Percentiles rank a stretch among this genome's conserved stretches.
Evolutionary conservation across 2,113 vertebrate species (phyloP).

Genomic region (Prietella phreatophila): DNA sequence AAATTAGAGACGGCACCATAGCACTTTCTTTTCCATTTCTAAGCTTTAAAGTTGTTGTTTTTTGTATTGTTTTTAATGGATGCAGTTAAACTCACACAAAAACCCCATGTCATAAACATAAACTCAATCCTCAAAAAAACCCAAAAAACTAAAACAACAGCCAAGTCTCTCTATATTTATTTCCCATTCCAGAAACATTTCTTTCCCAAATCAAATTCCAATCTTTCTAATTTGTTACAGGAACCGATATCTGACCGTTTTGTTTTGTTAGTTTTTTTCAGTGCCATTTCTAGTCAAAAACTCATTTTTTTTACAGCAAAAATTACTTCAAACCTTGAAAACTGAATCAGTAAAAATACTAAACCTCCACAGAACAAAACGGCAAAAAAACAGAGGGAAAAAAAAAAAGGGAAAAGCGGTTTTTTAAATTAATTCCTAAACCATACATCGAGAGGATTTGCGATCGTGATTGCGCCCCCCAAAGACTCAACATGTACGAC

Average conservation of each 20-base stretch:
- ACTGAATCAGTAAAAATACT: background rate
- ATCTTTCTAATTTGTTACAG: background rate
- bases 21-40: background rate
- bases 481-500: background rate
- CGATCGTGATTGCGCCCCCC: no score
- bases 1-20: background rate
- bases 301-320: background rate
- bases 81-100: background rate
- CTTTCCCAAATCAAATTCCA: background rate
- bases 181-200: background rate
- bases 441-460: background rate
- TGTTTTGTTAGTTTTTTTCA: background rate
- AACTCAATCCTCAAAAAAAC: background rate
- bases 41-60: no score
- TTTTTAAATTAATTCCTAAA: background rate
- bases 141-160: background rate
- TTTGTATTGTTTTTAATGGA: no score
- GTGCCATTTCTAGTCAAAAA: background rate
- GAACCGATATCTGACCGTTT: background rate
- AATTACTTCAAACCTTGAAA: background rate
- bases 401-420: background rate
- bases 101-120: background rate
- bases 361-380: background rate
- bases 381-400: background rate
- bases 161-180: background rate